Conservation (phyloP, 2,888 invertebrate species). For the Orthosia incerta region DNA sequence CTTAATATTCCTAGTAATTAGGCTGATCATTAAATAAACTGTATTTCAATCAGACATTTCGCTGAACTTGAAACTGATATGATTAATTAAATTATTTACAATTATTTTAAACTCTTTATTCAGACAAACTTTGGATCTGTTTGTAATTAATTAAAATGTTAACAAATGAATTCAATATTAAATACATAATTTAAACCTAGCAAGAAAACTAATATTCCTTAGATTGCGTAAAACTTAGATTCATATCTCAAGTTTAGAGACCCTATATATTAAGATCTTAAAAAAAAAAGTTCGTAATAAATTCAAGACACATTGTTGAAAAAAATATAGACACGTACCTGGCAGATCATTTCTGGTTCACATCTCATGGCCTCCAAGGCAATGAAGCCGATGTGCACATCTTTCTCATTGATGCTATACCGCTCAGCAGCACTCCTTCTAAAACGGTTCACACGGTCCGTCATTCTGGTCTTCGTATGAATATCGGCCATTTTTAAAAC, state of each 20-base stretch:
- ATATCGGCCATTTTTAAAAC: conserved; percentile 61
- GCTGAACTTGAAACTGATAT: neutral
- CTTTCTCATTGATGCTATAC: conserved; percentile 69
- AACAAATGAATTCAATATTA: neutral
- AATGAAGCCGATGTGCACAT: conserved; percentile 77
- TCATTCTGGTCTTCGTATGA: conserved; percentile 60
- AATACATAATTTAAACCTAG: neutral
- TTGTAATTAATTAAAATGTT: neutral
- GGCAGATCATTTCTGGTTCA: conserved; percentile 67
- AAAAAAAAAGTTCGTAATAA: too few species aligned
- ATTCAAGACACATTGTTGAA: too few species aligned
- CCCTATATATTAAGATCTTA: neutral
- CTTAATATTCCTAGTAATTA: conserved; percentile 1
- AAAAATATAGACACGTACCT: conserved; percentile 61
- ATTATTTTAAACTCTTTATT: neutral
- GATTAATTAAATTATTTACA: neutral
- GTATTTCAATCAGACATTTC: neutral
- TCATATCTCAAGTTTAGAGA: neutral
- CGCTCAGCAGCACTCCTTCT: conserved; percentile 69
- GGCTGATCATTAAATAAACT: neutral
- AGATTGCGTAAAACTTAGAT: neutral
- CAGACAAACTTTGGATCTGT: neutral
- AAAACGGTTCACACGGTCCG: conserved; percentile 66
- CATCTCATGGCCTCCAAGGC: conserved; percentile 73
- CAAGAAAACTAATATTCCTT: neutral